These are phyloP conservation scores for Cyprinodon diabolis DNA, from an alignment of 2,797 vertebrate species.

Conservation along the genomic window DNA sequence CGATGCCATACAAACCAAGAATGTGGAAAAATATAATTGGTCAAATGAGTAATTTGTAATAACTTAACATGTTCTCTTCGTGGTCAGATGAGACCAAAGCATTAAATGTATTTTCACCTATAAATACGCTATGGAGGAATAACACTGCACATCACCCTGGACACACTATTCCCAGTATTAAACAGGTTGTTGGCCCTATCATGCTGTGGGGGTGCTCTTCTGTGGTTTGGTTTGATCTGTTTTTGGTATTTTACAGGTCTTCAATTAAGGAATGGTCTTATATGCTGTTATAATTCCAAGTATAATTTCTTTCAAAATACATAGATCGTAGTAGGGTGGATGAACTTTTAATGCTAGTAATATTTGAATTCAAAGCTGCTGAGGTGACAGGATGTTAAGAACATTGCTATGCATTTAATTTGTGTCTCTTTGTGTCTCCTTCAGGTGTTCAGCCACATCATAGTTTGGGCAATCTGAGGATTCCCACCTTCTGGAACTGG, in stretches of 20 bases:
- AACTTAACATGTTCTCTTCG: background rate
- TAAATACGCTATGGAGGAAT: background rate
- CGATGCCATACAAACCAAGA: background rate
- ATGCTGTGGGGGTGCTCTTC: background rate
- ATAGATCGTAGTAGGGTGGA: no score
- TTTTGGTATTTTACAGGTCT: no score
- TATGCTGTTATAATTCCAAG: no score
- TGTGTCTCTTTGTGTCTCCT: slow-evolving; percentile 6
- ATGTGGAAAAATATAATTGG: background rate
- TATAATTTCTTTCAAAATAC: no score
- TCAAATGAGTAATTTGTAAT: background rate
- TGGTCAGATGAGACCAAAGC: background rate
- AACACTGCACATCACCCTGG: background rate
- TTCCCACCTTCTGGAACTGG: slow-evolving; percentile 14
- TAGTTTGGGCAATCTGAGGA: background rate
- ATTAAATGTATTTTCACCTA: background rate
- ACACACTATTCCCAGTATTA: background rate
- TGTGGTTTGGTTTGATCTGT: no score
- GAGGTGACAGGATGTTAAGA: no score
- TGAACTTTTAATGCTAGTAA: no score
- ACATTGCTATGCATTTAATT: background rate
- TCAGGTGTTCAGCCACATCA: slow-evolving; percentile 29
- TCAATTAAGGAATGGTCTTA: no score
- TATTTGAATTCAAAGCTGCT: no score
- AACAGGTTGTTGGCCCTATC: background rate